A percentile compares a stretch with the other conserved stretches of the same genome.
Evolutionary conservation across 2,113 vertebrate species (phyloP).

Genomic region (Zosterops lateralis): DNA sequence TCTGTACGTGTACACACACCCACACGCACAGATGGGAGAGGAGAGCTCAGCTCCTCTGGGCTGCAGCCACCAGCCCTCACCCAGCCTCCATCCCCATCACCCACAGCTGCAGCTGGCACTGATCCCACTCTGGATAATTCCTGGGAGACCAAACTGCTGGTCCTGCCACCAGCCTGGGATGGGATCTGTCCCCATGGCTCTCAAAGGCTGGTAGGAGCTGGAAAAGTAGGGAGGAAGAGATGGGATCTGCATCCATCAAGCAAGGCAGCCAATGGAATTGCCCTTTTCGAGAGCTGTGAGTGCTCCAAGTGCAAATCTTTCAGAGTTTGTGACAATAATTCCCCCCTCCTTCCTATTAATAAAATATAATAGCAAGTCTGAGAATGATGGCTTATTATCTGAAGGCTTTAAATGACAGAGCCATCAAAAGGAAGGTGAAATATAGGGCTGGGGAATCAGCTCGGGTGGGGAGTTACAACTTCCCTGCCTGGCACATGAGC

Average conservation of each 20-base stretch:
- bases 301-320: constrained; percentile 25
- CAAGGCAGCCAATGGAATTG: not conserved
- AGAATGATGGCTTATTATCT: constrained; percentile 64
- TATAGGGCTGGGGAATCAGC: not conserved
- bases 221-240: not conserved
- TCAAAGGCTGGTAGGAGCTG: not conserved
- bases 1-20: not conserved
- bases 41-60: not conserved
- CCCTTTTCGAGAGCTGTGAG: not conserved
- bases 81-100: not conserved
- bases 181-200: too few relatives aligned
- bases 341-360: constrained; percentile 54
- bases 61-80: not conserved
- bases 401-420: constrained; percentile 50
- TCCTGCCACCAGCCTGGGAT: not conserved
- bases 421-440: constrained; percentile 65
- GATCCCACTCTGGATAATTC: accelerated
- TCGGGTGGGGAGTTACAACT: not conserved
- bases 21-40: constrained; percentile 23
- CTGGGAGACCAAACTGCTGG: not conserved
- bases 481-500: not conserved
- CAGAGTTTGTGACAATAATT: constrained; percentile 34
- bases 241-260: not conserved
- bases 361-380: constrained; percentile 63
- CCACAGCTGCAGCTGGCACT: accelerated